Percentiles rank a stretch among this genome's conserved stretches.
Conservation (phyloP, 2,888 invertebrate species). For the Ectobius pallidus region DNA sequence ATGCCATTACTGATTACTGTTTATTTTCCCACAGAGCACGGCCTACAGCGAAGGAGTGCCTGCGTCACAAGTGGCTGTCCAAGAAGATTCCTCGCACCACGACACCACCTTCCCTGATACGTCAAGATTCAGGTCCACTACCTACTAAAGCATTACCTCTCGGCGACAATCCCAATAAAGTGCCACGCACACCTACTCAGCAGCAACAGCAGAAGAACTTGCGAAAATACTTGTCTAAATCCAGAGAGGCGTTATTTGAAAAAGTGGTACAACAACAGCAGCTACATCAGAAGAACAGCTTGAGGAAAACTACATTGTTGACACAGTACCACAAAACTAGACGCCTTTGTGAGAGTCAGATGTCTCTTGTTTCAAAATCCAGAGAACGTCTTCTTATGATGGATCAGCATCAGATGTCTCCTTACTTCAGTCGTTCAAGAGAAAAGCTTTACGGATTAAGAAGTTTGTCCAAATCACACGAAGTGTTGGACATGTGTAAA, state of each 20-base stretch:
- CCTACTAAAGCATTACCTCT: slow-evolving; percentile 7
- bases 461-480: slow-evolving; percentile 58
- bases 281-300: slow-evolving; percentile 50
- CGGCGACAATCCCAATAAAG: not conserved
- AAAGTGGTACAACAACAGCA: slow-evolving; percentile 54
- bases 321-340: slow-evolving; percentile 45
- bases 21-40: slow-evolving; percentile 58
- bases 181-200: not conserved
- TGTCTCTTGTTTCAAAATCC: slow-evolving; percentile 54
- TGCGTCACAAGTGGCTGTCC: slow-evolving; percentile 64
- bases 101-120: slow-evolving; percentile 31
- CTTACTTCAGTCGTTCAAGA: slow-evolving; percentile 51
- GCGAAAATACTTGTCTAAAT: slow-evolving; percentile 58
- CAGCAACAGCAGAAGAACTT: slow-evolving; percentile 48
- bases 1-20: too few species aligned
- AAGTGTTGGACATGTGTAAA: slow-evolving; percentile 56
- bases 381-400: slow-evolving; percentile 50
- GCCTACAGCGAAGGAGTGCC: slow-evolving; percentile 63
- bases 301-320: slow-evolving; percentile 40
- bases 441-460: slow-evolving; percentile 59
- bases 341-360: slow-evolving; percentile 57
- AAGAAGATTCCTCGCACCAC: slow-evolving; percentile 29
- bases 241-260: slow-evolving; percentile 59
- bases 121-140: not conserved
- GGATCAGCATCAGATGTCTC: slow-evolving; percentile 42